Conservation (phyloP, 1,140 invertebrate genomes). For the Gonioctena quinquepunctata region DNA sequence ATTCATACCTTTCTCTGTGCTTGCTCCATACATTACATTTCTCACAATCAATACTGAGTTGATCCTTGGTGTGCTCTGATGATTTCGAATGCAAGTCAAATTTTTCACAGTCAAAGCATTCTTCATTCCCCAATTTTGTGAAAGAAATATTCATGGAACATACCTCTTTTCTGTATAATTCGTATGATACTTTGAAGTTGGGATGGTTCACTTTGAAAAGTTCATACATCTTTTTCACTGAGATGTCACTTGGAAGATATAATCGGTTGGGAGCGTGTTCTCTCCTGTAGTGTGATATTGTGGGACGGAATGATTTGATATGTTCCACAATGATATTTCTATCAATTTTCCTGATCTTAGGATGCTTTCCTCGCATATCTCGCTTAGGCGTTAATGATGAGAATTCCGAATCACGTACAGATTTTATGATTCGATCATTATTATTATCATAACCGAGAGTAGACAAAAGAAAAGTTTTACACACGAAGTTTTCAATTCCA, state of each 20-base stretch:
- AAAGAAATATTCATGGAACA: constrained; percentile 24
- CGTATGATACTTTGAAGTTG: constrained; percentile 13
- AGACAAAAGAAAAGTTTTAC: not conserved
- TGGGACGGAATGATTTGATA: constrained; percentile 8
- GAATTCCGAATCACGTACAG: not conserved
- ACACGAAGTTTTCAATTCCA: not conserved
- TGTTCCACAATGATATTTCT: constrained; percentile 4
- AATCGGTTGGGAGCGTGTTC: constrained; percentile 8
- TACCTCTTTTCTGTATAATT: constrained; percentile 23
- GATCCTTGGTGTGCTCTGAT: too few relatives aligned
- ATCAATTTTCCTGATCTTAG: not conserved
- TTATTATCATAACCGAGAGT: not conserved
- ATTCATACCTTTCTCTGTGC: not conserved
- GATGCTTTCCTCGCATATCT: not conserved
- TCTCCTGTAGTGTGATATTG: constrained; percentile 18
- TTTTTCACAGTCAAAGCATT: too few relatives aligned
- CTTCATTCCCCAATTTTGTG: constrained; percentile 27
- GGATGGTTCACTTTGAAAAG: constrained; percentile 41
- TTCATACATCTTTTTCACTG: constrained; percentile 41
- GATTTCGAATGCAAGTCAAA: too few relatives aligned
- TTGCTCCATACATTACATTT: constrained; percentile 4
- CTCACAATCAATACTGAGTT: not conserved
- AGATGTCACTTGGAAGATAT: constrained; percentile 34
- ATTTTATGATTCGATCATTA: not conserved
- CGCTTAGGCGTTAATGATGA: not conserved